Base-by-base conservation (phyloP, 2,113 vertebrate species). In the Halichoerus grypus region DNA sequence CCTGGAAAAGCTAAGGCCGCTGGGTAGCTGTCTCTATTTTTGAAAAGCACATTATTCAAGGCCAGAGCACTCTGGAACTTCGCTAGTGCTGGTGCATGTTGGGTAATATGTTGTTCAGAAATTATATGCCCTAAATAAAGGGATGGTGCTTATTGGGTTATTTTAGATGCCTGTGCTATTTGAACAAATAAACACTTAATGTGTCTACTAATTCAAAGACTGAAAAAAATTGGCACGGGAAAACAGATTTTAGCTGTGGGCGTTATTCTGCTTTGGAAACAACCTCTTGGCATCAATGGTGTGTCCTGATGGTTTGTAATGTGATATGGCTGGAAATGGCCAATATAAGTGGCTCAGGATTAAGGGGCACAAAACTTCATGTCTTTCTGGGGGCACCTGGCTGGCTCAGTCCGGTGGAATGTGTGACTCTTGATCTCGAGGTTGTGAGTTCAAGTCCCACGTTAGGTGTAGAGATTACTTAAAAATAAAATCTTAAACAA, bases 201-300 rank as follows among this genome's bases (percentile, higher is more conserved):
- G 0, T 72, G 83, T 81, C 7, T 94, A 67, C 59, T 96, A 86
- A 86, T 11, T 71, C 42, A 69, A 67, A 80, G 28, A 80, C 19
- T 91, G 24, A 57, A 92, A 93, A 93, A 88, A 36, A 76, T 92
- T 86, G 72, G 36, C 42, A 79, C 46, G 51, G 46, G 7, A 19
- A 61, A 94, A 63, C 15, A 28, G 33, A 59, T 89, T 89, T 88
- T 86, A 96, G 42, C 74, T 53, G 16, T 72, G 65, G 55, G 7
- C 8, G 7, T 97, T 91, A 88, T 55, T 94, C 72, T 94, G 49
- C 63, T 97, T 92, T 87, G 80, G 77, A 92, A 94, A 83, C 80
- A 94, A 55, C 7, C 53, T 86, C 72, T 92, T 89, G 72, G 76
- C 80, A n/a, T 90, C n/a, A 28, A 0, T 86, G 33, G 39, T 71